Evolutionary conservation across 2,113 vertebrate genomes (phyloP).

Genomic region (Glaucidium brasilianum): DNA sequence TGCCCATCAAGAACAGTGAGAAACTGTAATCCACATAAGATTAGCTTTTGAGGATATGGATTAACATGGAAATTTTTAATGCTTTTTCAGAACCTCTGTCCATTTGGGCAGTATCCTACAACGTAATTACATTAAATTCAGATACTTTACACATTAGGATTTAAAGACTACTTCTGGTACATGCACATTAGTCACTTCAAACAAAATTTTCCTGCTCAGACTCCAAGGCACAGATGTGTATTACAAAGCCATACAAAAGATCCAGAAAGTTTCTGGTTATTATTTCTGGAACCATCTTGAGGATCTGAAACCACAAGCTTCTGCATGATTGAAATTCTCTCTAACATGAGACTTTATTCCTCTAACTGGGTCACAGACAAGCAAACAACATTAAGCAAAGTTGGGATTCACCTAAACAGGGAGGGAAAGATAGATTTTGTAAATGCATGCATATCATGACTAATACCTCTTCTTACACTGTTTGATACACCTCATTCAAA

Average conservation of each 20-base stretch:
- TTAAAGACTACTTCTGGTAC: background rate
- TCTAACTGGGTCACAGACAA: background rate
- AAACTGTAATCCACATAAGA: background rate
- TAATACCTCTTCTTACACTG: background rate
- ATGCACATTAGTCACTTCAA: background rate
- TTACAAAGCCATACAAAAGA: background rate
- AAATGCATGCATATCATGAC: background rate
- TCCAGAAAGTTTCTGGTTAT: background rate
- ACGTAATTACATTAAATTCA: background rate
- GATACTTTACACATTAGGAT: background rate
- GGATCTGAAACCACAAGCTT: background rate
- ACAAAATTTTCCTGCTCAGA: background rate
- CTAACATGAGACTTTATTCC: background rate
- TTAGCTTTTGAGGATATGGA: conserved; percentile 3
- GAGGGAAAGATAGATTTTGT: background rate
- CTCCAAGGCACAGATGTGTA: background rate
- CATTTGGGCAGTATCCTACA: background rate
- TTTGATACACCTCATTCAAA: background rate
- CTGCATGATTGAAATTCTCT: background rate
- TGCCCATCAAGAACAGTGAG: background rate
- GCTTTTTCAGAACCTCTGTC: background rate
- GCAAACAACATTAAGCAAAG: background rate
- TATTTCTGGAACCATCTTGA: background rate
- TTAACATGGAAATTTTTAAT: background rate
- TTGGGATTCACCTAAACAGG: background rate